Evolutionary conservation across 2,888 invertebrate genomes (phyloP), one percentile per base, ranked within the genome.

Genomic region (Ectropis crepuscularia): DNA sequence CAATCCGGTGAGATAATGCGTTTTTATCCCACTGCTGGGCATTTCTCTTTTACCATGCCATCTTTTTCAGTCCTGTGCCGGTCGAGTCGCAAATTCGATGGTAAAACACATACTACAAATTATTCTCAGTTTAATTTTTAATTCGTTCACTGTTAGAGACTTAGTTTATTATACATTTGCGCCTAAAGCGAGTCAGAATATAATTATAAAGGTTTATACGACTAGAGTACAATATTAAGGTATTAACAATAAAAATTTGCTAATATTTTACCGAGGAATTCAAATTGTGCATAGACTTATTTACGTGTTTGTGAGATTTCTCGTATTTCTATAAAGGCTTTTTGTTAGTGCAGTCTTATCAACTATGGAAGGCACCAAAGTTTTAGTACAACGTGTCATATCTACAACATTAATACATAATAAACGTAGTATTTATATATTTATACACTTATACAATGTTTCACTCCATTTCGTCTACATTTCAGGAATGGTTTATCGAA

Each of bases 311-410:
- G 38, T 5, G 38, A 48, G 28, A 42, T 51, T 58, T 39, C 43
- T 10, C 48, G 16, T 42, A 39, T 8, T 41, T 46, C n/a, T 54
- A 41, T 46, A 36, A n/a, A 67, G 45, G 61, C 65, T 47, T 55
- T 61, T 11, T 49, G 70, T 76, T 79, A 81, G 78, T 76, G 77
- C 79, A 80, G 75, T 80, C 81, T 84, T 83, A 85, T 65, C 0
- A 65, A 54, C 79, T 83, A 85, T 83, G 85, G 84, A 86, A 85
- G 85, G 85, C 85, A 85, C 85, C 82, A 76, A 73, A 70, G 68
- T 72, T 77, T 75, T 71, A 72, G 51, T 55, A 51, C 42, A 53
- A 68, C 10, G 48, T 45, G n/a, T 11, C 41, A 73, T 79, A 79
- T 77, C 74, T 73, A 80, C 72, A 74, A 55, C 63, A 71, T 16